Conservation (phyloP, 2,797 vertebrate genomes). For the Coilia nasus region DNA sequence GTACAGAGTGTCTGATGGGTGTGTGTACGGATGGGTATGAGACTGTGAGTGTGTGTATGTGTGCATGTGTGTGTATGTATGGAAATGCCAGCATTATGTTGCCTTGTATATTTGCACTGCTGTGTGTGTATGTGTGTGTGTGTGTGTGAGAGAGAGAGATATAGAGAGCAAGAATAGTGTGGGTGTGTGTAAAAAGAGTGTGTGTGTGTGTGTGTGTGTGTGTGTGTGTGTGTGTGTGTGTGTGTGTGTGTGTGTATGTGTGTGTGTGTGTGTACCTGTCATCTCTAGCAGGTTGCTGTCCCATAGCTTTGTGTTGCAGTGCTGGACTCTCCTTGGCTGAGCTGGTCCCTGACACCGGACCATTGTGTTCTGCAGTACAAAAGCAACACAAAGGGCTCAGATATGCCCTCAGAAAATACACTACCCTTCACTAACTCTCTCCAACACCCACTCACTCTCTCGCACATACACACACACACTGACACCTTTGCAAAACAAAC, state of each 20-base stretch:
- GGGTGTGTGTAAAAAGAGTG: too few species aligned
- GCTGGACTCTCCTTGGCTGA: constrained; percentile 95
- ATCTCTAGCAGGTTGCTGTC: constrained; percentile 79
- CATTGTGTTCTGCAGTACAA: constrained; percentile 84
- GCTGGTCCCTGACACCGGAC: constrained; percentile 91
- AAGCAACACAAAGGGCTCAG: constrained; percentile 7
- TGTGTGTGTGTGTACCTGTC: constrained; percentile 63
- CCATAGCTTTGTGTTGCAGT: constrained; percentile 83
- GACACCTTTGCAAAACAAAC: too few species aligned
- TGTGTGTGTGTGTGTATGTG: background rate
- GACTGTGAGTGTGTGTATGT: background rate
- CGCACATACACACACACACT: too few species aligned
- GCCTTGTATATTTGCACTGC: too few species aligned
- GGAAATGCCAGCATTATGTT: too few species aligned
- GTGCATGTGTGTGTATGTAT: background rate
- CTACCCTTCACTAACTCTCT: too few species aligned
- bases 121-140: too few species aligned
- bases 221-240: background rate
- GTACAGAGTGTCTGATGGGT: background rate
- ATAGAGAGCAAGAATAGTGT: too few species aligned
- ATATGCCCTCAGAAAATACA: background rate
- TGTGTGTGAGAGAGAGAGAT: too few species aligned
- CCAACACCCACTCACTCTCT: too few species aligned
- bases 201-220: too few species aligned
- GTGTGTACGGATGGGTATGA: background rate